A percentile compares a stretch with the other conserved stretches of the same genome.
phyloP scores from a whole-genome alignment of 1,140 invertebrate genomes.

The Drosophila arizonae region DNA sequence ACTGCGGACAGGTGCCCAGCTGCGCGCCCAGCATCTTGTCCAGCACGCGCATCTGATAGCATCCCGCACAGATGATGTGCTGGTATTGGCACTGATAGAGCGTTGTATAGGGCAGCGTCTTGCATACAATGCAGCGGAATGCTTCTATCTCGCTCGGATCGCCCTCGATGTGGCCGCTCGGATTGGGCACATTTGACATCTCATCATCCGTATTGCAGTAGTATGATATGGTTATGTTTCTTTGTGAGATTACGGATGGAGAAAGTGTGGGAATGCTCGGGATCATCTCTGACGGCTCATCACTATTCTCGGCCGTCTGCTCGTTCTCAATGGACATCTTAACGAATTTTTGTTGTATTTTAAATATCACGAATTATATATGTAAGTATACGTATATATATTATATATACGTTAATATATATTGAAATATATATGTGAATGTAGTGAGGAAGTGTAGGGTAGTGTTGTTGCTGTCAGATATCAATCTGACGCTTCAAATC shows the following conservation, averaged over 20 bases:
- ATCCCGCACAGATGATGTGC: slow-evolving; percentile 45
- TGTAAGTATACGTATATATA: not conserved
- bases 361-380: not conserved
- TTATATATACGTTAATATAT: not conserved
- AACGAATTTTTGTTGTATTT: not conserved
- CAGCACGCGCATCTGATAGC: slow-evolving; percentile 42
- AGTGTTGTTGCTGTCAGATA: not conserved
- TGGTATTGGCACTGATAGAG: slow-evolving; percentile 29
- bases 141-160: not conserved
- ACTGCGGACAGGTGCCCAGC: slow-evolving; percentile 41
- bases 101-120: not conserved
- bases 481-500: not conserved
- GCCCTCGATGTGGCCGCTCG: not conserved
- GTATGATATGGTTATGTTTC: not conserved
- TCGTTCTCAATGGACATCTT: not conserved
- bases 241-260: not conserved
- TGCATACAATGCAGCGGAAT: slow-evolving; percentile 22
- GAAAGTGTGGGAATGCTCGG: not conserved
- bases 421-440: not conserved
- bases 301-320: not conserved
- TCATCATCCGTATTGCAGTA: slow-evolving; percentile 20
- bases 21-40: slow-evolving; percentile 29
- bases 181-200: slow-evolving; percentile 23
- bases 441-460: not conserved
- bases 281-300: not conserved